These are phyloP conservation scores for Adineta ricciae DNA, from an alignment of 2,888 invertebrate genomes.

Conservation along the genomic window DNA sequence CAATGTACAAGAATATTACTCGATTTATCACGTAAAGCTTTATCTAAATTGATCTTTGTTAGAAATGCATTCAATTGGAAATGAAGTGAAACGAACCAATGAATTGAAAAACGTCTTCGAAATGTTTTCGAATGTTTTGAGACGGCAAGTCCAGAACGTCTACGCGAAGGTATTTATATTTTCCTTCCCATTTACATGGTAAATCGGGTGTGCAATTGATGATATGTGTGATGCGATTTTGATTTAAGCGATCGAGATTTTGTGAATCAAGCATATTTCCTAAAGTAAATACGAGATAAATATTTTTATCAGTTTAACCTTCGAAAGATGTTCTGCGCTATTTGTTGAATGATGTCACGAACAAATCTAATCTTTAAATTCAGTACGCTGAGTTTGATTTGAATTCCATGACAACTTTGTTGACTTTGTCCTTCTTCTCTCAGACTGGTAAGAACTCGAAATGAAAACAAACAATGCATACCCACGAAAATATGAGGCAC, in stretches of 20 bases:
- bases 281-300: background rate
- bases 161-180: constrained; percentile 35
- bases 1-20: background rate
- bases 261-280: constrained; percentile 31
- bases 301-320: background rate
- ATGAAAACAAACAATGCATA: background rate
- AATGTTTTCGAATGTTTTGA: constrained; percentile 35
- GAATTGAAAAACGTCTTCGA: constrained; percentile 35
- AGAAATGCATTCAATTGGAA: background rate
- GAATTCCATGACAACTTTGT: background rate
- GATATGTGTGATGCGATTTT: constrained; percentile 36
- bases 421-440: too few relatives aligned
- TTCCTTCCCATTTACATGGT: constrained; percentile 34
- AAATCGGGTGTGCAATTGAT: constrained; percentile 37
- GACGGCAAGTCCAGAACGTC: constrained; percentile 35
- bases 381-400: too few relatives aligned
- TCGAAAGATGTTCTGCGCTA: background rate
- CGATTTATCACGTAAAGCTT: background rate
- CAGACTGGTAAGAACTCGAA: too few relatives aligned
- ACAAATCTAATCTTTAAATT: too few relatives aligned
- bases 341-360: background rate
- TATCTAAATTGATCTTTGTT: background rate
- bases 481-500: background rate
- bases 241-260: constrained; percentile 35
- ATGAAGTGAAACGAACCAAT: constrained; percentile 26